phyloP scores from a whole-genome alignment of 1,140 invertebrate genomes.

The Macrocentrus cingulum region DNA sequence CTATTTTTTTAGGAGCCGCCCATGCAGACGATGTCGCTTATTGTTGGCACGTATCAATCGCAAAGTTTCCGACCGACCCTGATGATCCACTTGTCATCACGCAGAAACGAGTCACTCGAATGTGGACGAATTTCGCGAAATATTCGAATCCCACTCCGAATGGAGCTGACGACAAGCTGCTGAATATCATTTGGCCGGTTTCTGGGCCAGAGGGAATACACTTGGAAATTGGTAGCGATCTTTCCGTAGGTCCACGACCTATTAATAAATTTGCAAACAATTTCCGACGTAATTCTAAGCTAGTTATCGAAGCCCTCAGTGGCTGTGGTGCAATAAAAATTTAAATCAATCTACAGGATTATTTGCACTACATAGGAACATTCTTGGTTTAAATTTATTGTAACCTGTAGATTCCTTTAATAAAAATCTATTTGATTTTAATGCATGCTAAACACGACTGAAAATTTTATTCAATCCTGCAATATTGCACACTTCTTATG shows the following conservation, averaged over 20 bases:
- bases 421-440: no score
- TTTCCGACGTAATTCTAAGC: background rate
- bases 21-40: background rate
- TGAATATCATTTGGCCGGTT: constrained; percentile 8
- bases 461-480: no score
- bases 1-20: background rate
- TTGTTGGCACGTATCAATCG: background rate
- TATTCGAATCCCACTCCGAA: background rate
- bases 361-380: no score
- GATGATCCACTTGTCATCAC: background rate
- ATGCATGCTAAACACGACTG: no score
- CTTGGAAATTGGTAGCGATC: background rate
- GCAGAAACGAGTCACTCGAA: background rate
- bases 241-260: background rate
- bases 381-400: no score
- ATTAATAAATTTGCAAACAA: background rate
- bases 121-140: constrained; percentile 14
- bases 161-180: background rate
- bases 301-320: background rate
- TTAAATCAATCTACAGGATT: no score
- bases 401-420: no score
- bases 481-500: no score
- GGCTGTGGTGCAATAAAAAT: no score
- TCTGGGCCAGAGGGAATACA: background rate
- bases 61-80: background rate